Conservation (phyloP, 2,113 vertebrate species). For the Gymnorhina tibicen region DNA sequence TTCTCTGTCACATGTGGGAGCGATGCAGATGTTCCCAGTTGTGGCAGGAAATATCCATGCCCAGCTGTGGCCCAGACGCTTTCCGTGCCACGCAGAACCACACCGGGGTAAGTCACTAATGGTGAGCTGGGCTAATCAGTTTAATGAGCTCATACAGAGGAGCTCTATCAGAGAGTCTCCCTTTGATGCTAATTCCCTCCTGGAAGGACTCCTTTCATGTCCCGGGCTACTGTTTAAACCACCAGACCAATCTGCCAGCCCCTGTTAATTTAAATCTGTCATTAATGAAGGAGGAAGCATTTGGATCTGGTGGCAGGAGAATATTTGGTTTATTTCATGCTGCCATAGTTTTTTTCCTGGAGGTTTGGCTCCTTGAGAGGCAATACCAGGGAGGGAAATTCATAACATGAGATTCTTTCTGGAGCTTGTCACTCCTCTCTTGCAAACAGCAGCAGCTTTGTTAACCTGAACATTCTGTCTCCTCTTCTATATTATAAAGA, state of each 20-base stretch:
- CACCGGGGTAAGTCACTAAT: background rate
- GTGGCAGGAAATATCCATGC: background rate
- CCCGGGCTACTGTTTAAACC: background rate
- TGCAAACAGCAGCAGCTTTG: background rate
- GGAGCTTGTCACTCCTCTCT: background rate
- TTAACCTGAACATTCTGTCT: background rate
- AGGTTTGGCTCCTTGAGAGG: background rate
- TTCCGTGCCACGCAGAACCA: background rate
- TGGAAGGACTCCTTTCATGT: conserved; percentile 43
- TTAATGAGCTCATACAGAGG: conserved; percentile 32
- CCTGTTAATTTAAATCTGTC: background rate
- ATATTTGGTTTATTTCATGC: background rate
- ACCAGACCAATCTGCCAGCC: conserved; percentile 13
- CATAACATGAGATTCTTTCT: background rate
- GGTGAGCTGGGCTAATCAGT: conserved; percentile 23
- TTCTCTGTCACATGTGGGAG: accelerated
- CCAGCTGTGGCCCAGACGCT: background rate
- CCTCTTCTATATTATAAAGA: background rate
- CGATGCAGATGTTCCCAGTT: background rate
- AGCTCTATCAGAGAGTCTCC: background rate
- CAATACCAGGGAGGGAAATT: background rate
- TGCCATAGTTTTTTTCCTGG: background rate
- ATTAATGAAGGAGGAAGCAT: background rate
- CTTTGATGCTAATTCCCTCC: conserved; percentile 49
- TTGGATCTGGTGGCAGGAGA: background rate